Base-by-base conservation (phyloP, 2,888 invertebrate species). In the Gymnosoma rotundatum region DNA sequence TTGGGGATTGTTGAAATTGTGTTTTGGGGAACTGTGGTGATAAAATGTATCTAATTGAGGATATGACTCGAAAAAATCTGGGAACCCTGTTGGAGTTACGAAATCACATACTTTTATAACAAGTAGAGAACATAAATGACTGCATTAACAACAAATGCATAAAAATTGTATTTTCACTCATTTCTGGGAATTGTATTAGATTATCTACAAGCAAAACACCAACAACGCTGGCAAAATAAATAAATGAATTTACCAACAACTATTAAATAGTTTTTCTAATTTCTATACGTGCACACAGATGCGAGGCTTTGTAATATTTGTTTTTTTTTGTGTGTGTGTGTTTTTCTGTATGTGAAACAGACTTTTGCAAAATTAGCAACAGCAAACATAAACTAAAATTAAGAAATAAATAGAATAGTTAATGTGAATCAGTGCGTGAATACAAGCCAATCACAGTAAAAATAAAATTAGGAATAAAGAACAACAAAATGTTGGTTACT, bases 321-420 rank as follows among this genome's bases (percentile, higher is more conserved):
- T 10, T 12, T 12, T 36, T 36, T n/a, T n/a, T n/a, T n/a, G n/a
- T 20, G 18, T 54, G 18, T 4, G n/a, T 36, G 14, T 8, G 48
- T 58, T 3, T 66, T 38, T 9, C 5, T 10, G 5, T 38, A 4
- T 42, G 14, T 16, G 21, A n/a, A 3, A 36, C 14, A 14, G 12
- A 58, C 60, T 78, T 83, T 48, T 83, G 83, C 83, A 67, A 67
- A 80, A 70, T 67, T 56, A 80, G 83, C 25, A 32, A 4, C 2
- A 32, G 25, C 25, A 32, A 32, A 32, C 72, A 80, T 76, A 72
- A 73, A 76, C 72, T 72, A 72, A 80, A 74, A 80, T 80, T 83
- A 80, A 80, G 79, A 78, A 76, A 67, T 76, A 80, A 83, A 83
- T 76, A 75, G 76, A 32, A 32, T 32, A 32, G 25, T 42, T 42